Conservation (phyloP, 2,113 vertebrate species). For the Nycticorax nycticorax region DNA sequence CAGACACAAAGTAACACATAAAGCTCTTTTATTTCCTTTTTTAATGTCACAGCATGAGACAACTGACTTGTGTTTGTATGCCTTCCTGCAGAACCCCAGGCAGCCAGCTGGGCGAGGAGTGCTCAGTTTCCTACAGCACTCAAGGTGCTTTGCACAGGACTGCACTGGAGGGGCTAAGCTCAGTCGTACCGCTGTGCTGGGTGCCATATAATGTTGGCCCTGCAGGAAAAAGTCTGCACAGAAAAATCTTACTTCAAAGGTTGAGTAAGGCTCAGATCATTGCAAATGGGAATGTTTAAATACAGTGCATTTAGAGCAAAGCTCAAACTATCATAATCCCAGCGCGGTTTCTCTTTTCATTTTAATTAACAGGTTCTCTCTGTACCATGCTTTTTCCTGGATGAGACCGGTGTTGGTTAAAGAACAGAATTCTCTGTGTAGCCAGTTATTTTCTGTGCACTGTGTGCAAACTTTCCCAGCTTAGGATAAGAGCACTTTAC, state of each 20-base stretch:
- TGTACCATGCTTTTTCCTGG: background rate
- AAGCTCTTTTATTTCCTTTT: background rate
- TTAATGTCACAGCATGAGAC: background rate
- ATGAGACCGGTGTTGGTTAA: background rate
- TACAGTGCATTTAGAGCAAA: background rate
- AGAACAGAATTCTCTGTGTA: background rate
- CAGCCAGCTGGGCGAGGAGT: background rate
- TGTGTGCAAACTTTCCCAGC: background rate
- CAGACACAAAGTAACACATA: background rate
- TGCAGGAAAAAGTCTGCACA: background rate
- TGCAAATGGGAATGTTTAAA: background rate
- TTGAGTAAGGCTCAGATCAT: background rate
- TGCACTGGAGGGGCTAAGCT: background rate
- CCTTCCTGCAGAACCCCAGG: background rate
- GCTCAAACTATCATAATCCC: background rate
- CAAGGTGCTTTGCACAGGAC: background rate
- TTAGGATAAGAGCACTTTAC: background rate
- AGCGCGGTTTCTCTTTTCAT: background rate
- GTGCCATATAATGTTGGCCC: background rate
- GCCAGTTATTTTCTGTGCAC: background rate
- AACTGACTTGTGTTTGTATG: rapidly evolving
- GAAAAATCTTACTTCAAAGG: background rate
- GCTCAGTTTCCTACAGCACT: rapidly evolving
- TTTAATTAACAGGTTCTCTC: background rate
- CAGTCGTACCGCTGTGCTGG: background rate